Evolutionary conservation across 2,888 invertebrate genomes (phyloP), one percentile per base, ranked within the genome.

Genomic region (Xestia c-nigrum): DNA sequence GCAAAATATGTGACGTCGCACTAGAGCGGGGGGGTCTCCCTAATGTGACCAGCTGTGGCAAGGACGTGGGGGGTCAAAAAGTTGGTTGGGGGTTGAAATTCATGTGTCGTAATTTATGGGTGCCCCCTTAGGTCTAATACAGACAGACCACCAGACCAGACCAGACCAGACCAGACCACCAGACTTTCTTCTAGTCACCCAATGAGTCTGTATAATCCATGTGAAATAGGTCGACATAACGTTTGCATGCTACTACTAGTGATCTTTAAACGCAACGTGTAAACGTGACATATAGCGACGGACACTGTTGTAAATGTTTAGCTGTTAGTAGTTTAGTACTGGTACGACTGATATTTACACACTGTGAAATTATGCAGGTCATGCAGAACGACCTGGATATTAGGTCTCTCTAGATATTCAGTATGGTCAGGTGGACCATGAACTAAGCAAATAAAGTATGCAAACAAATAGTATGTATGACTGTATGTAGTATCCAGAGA

Each of bases 231-330:
- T 65, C 63, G 70, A 76, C 55, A 21, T 21, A 76, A 63, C 57
- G 24, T 6, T 47, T 55, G 72, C 57, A 66, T 14, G 68, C 31
- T 52, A 38, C 40, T 50, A 24, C 74, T 10, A 71, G 14, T 72
- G 71, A 75, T 80, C 57, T 82, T 84, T 84, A 59, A 24, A 50
- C 24, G 40, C 24, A 50, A 47, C 57, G 10, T 55, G 12, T 46
- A 50, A 14, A 55, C 43, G 43, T 31, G 40, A 80, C 76, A 72
- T 31, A 67, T 57, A 46, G 50, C 38, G 21, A 12, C 55, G 57
- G 50, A 12, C 40, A 21, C 47, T 47, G 50, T 71, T 67, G 81
- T 71, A 84, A 84, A 67, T 59, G 19, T 76, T 65, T 57, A 57
- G 40, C 12, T 5, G 43, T 46, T 50, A 1, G 7, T 24, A 78